Evolutionary conservation across 2,113 vertebrate species (phyloP).

Genomic region (Mastomys natalensis): DNA sequence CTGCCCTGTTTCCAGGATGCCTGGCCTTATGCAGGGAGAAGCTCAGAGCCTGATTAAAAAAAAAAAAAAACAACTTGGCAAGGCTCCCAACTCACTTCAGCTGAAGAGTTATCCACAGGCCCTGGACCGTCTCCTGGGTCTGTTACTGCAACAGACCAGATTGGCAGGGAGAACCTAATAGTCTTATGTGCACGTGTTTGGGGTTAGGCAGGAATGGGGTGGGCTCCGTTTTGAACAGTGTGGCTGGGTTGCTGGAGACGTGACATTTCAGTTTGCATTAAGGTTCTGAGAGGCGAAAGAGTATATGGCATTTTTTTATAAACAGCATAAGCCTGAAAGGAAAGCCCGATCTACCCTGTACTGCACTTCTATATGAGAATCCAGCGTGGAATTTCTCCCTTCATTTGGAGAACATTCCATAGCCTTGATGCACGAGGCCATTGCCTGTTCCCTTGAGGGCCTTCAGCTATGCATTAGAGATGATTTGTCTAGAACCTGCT

Average conservation of each 20-base stretch:
- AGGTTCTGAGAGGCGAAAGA: not conserved
- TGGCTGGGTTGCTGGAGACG: not conserved
- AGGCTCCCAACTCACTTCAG: not conserved
- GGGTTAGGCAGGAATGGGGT: not conserved
- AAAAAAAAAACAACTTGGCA: not conserved
- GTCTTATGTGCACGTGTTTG: constrained; percentile 53
- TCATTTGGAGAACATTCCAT: accelerated
- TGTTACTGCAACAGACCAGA: not conserved
- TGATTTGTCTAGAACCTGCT: not conserved
- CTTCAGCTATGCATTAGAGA: not conserved
- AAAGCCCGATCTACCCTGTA: not conserved
- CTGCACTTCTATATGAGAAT: accelerated
- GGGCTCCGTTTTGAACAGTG: not conserved
- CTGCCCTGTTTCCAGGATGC: too few species aligned
- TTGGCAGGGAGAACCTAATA: not conserved
- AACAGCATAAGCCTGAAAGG: not conserved
- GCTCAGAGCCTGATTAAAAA: accelerated
- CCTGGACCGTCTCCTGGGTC: not conserved
- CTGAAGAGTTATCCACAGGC: accelerated
- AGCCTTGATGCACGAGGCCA: accelerated
- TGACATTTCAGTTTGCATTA: constrained; percentile 63
- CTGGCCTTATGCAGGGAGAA: not conserved
- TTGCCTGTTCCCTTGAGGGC: not conserved
- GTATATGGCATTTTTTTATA: not conserved
- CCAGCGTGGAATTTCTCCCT: accelerated